Percentiles rank a stretch among this genome's conserved stretches.
These are phyloP conservation scores for Myotis vivesi DNA, from an alignment of 2,797 vertebrate genomes.

Conservation along the genomic window DNA sequence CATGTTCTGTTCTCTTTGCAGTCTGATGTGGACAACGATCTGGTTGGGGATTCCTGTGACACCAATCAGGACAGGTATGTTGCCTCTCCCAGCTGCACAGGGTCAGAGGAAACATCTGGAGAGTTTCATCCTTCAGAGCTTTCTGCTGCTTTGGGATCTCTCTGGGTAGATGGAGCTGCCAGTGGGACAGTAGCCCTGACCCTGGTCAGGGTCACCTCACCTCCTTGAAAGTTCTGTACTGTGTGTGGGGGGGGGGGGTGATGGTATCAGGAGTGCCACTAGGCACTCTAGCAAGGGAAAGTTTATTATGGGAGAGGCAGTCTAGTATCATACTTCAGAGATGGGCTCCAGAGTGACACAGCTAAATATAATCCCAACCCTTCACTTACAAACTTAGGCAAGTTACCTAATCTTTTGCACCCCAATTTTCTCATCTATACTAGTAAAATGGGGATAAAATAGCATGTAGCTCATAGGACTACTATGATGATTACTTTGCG, in stretches of 20 bases:
- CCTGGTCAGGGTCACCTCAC: neutral
- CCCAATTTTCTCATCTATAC: neutral
- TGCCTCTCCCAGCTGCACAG: neutral
- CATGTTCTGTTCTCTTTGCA: conserved; percentile 80
- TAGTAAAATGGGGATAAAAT: neutral
- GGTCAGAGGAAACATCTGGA: neutral
- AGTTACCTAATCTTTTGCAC: neutral
- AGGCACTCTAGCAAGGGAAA: neutral
- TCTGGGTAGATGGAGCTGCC: neutral
- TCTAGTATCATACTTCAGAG: neutral
- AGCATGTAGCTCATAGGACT: neutral
- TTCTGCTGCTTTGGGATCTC: neutral
- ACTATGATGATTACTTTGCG: neutral
- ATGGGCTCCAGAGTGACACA: neutral
- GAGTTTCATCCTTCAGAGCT: neutral
- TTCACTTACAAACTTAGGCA: neutral
- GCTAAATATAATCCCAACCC: neutral
- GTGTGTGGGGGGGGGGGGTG: too few species aligned
- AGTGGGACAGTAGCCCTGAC: neutral
- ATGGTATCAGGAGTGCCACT: neutral
- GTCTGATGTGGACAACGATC: conserved; percentile 96
- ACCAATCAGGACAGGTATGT: conserved; percentile 98
- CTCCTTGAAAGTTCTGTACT: neutral
- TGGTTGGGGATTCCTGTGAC: conserved; percentile 98
- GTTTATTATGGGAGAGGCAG: neutral